Percentiles rank a stretch among this genome's conserved stretches.
phyloP scores from a whole-genome alignment of 2,113 vertebrate species.

The Silurus asotus region DNA sequence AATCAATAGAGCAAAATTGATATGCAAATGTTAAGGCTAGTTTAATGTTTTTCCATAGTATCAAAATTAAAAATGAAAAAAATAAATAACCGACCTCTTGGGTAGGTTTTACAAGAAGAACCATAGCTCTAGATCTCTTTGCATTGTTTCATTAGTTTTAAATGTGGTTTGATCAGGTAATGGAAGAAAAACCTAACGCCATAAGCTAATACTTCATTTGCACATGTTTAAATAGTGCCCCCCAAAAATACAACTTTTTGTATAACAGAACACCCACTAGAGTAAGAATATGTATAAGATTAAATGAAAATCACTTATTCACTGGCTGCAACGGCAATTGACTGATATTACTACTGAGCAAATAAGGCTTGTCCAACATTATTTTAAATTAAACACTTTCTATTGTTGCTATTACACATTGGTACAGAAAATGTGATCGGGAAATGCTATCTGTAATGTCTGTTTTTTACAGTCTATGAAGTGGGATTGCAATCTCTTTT shows the following conservation, averaged over 20 bases:
- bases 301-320: neutral
- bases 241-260: too few species aligned
- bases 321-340: neutral
- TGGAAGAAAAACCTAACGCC: neutral
- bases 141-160: slow-evolving; percentile 4
- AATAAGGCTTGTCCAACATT: neutral
- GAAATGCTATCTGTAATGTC: neutral
- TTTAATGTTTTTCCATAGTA: neutral
- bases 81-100: neutral
- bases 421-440: neutral
- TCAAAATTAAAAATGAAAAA: neutral
- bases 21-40: neutral
- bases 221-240: too few species aligned
- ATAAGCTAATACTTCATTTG: neutral
- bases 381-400: neutral
- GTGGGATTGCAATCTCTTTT: neutral
- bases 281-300: neutral
- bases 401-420: neutral
- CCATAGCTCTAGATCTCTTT: neutral
- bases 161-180: neutral
- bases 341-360: neutral
- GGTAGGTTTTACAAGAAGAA: neutral
- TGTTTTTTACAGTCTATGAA: neutral
- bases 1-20: too few species aligned
- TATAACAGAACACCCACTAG: neutral